A percentile compares a stretch with the other conserved stretches of the same genome.
These are phyloP conservation scores for Ophion obscuratus DNA, from an alignment of 2,888 invertebrate genomes.

Conservation along the genomic window DNA sequence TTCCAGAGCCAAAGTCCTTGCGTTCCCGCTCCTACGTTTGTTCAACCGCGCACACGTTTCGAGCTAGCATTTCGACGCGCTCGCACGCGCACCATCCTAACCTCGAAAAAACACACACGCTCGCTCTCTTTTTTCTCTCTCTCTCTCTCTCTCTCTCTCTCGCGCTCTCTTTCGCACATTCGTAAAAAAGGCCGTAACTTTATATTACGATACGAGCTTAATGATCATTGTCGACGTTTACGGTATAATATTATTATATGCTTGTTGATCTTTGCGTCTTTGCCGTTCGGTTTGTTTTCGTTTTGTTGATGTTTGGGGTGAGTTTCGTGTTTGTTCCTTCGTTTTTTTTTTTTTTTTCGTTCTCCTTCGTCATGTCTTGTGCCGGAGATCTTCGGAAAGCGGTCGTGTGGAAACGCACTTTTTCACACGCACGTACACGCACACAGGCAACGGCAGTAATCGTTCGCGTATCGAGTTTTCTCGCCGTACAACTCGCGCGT, in stretches of 20 bases:
- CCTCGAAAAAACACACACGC: conserved; percentile 39
- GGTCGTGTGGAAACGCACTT: not conserved
- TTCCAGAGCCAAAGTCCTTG: conserved; percentile 51
- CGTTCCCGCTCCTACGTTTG: conserved; percentile 46
- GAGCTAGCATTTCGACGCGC: conserved; percentile 23
- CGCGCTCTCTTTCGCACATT: conserved; percentile 51
- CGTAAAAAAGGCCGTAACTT: conserved; percentile 68
- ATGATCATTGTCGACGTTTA: conserved; percentile 63
- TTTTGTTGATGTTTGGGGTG: conserved; percentile 34
- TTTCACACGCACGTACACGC: conserved; percentile 21
- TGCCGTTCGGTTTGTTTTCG: conserved; percentile 24
- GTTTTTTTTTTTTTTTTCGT: conserved; percentile 3
- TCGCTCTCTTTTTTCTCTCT: conserved; percentile 20
- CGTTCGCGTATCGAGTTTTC: conserved; percentile 40
- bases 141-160: conserved; percentile 36
- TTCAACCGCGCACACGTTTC: conserved; percentile 48
- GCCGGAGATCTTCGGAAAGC: conserved; percentile 56
- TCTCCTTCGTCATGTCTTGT: conserved; percentile 5
- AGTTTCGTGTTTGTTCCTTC: not conserved
- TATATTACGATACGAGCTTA: conserved; percentile 63
- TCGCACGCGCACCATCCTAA: conserved; percentile 53
- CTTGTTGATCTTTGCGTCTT: conserved; percentile 58
- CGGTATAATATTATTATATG: conserved; percentile 56
- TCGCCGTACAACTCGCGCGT: conserved; percentile 37
- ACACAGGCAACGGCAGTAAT: conserved; percentile 27